Evolutionary conservation across 2,888 invertebrate species (phyloP).

Genomic region (Leptopilina syphax): DNA sequence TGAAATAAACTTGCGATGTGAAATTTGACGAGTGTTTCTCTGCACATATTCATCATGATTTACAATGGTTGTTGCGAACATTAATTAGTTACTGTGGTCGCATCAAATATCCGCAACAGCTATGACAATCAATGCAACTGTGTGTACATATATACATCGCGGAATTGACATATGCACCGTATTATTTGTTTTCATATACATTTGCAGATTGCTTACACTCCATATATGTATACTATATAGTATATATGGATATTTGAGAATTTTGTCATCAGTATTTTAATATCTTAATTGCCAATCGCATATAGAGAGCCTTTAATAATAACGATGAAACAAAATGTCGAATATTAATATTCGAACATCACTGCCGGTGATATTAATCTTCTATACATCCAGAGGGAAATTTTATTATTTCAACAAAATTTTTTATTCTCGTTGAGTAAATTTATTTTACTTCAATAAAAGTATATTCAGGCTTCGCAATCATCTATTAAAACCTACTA

Average conservation of each 20-base stretch:
- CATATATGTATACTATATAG: too few relatives aligned
- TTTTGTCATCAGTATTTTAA: background rate
- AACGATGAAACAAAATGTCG: too few relatives aligned
- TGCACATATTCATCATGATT: background rate
- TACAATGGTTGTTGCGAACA: conserved; percentile 19
- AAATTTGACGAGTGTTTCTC: conserved; percentile 27
- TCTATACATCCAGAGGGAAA: too few relatives aligned
- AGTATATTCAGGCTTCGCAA: too few relatives aligned
- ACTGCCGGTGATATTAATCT: too few relatives aligned
- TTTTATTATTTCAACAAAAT: too few relatives aligned
- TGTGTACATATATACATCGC: background rate
- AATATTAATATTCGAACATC: too few relatives aligned
- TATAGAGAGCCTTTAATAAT: conserved; percentile 5
- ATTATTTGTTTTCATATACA: conserved; percentile 22
- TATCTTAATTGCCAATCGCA: background rate
- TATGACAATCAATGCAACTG: conserved; percentile 36
- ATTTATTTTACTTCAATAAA: too few relatives aligned
- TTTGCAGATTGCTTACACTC: background rate
- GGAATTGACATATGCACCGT: conserved; percentile 19
- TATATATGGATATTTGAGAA: background rate
- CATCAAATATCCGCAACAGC: conserved; percentile 25
- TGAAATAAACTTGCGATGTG: conserved; percentile 12
- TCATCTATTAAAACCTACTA: too few relatives aligned
- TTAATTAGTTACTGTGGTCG: conserved; percentile 32
- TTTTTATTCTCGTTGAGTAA: too few relatives aligned